Evolutionary conservation across 2,888 invertebrate genomes (phyloP).

Genomic region (Apodemia zela): DNA sequence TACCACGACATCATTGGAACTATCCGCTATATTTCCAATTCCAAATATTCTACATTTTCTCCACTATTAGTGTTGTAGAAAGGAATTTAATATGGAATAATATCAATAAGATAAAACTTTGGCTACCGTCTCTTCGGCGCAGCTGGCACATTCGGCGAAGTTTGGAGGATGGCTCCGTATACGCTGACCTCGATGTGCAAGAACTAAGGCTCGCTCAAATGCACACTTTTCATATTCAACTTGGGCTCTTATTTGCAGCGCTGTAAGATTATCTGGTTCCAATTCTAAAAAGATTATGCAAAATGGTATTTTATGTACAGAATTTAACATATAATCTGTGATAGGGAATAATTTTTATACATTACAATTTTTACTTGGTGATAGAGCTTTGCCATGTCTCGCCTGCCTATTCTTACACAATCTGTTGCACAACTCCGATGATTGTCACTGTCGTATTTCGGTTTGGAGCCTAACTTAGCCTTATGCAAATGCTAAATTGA

Average conservation of each 20-base stretch:
- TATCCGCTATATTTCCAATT: background rate
- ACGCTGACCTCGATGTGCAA: slow-evolving; percentile 54
- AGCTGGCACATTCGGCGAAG: slow-evolving; percentile 62
- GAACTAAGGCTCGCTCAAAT: slow-evolving; percentile 60
- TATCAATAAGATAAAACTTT: slow-evolving; percentile 14
- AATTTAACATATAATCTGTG: too few relatives aligned
- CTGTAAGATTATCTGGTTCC: slow-evolving; percentile 61
- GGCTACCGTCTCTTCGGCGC: slow-evolving; percentile 65
- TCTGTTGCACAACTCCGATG: too few relatives aligned
- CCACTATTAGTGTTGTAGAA: background rate
- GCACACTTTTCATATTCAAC: slow-evolving; percentile 68
- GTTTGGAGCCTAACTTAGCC: too few relatives aligned
- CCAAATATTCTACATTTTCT: background rate
- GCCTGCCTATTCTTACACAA: too few relatives aligned
- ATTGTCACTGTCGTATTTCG: too few relatives aligned
- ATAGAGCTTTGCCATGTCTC: too few relatives aligned
- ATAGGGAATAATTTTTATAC: too few relatives aligned
- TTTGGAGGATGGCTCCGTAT: slow-evolving; percentile 52
- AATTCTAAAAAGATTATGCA: slow-evolving; percentile 43
- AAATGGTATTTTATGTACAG: background rate
- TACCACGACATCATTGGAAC: background rate
- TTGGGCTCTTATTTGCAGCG: slow-evolving; percentile 61
- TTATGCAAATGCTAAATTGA: too few relatives aligned
- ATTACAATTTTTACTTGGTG: too few relatives aligned
- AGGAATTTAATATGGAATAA: slow-evolving; percentile 9